Evolutionary conservation across 1,140 invertebrate genomes (phyloP).

Genomic region (Camponotus vicinus): DNA sequence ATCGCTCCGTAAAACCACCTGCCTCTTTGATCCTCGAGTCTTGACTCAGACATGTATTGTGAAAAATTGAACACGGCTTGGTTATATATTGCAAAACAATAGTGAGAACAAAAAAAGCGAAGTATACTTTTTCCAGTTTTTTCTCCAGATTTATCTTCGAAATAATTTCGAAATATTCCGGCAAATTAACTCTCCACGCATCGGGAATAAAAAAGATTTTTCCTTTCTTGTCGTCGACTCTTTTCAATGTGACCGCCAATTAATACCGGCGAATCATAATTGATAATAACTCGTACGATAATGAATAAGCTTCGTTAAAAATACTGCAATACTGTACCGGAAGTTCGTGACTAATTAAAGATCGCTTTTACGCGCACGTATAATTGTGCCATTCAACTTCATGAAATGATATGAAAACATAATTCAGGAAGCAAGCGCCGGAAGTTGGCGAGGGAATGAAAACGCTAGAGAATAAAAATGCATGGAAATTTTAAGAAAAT

Average conservation of each 20-base stretch:
- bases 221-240: not conserved
- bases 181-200: not conserved
- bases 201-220: not conserved
- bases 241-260: slow-evolving; percentile 11
- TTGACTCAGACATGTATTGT: not conserved
- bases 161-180: slow-evolving; percentile 9
- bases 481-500: not conserved
- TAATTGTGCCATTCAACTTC: slow-evolving; percentile 13
- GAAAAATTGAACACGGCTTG: slow-evolving; percentile 1
- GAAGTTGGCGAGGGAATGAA: not conserved
- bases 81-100: not conserved
- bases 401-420: slow-evolving; percentile 38
- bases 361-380: slow-evolving; percentile 17
- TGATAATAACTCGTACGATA: slow-evolving; percentile 20
- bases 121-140: not conserved
- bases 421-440: slow-evolving; percentile 2
- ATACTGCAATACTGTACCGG: not conserved
- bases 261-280: slow-evolving; percentile 28
- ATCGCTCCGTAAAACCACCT: not conserved
- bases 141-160: not conserved
- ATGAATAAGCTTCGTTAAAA: slow-evolving; percentile 55
- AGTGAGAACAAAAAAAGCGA: not conserved
- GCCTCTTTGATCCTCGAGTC: not conserved
- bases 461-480: not conserved
- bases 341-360: slow-evolving; percentile 56